Percentiles rank a stretch among this genome's conserved stretches.
These are phyloP conservation scores for Resseliella maxima DNA, from an alignment of 2,888 invertebrate species.

Conservation along the genomic window DNA sequence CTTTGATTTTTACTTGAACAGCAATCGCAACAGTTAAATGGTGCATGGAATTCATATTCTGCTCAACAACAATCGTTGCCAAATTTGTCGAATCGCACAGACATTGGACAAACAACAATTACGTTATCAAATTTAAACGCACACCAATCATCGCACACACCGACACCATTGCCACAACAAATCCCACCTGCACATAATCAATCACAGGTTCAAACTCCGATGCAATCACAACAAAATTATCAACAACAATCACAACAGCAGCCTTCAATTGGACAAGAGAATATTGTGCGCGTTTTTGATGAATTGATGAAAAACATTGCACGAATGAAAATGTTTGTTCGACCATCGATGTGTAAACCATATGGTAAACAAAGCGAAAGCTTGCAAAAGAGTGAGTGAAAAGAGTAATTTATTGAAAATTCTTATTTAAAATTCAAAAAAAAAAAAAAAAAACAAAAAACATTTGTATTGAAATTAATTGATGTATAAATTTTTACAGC, in stretches of 20 bases:
- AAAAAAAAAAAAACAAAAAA: neutral
- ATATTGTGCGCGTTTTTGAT: constrained; percentile 85
- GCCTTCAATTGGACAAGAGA: constrained; percentile 79
- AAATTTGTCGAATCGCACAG: constrained; percentile 30
- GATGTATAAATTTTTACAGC: constrained; percentile 69
- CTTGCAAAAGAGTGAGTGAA: constrained; percentile 84
- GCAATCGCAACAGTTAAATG: constrained; percentile 29
- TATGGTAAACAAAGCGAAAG: constrained; percentile 91
- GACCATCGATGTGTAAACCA: constrained; percentile 90
- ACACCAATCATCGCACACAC: constrained; percentile 34
- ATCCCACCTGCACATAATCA: neutral
- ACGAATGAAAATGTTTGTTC: constrained; percentile 87
- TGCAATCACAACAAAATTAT: constrained; percentile 58
- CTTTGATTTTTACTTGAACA: too few species aligned
- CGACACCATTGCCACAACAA: neutral
- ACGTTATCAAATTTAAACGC: constrained; percentile 18
- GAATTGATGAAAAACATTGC: constrained; percentile 90
- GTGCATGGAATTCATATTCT: constrained; percentile 35
- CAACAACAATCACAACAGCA: constrained; percentile 61
- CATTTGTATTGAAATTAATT: constrained; percentile 58
- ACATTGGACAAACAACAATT: neutral
- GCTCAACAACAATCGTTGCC: constrained; percentile 24
- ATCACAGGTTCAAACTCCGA: neutral
- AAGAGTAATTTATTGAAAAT: constrained; percentile 54
- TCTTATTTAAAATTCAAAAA: neutral